Evolutionary conservation across 2,797 vertebrate genomes (phyloP).

Genomic region (Triplophysa yarkandensis): DNA sequence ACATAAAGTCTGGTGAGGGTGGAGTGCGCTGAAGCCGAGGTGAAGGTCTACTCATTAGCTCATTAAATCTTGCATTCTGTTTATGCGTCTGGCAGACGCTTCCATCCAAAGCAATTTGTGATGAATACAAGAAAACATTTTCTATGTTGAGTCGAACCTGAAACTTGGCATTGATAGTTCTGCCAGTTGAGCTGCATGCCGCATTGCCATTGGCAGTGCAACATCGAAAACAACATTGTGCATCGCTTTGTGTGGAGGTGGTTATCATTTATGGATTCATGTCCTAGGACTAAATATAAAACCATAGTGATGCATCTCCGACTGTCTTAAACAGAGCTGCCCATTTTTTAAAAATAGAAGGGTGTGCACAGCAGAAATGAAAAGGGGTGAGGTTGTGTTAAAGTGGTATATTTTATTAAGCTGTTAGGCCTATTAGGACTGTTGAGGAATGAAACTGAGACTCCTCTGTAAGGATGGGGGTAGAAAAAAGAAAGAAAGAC

Average conservation of each 20-base stretch:
- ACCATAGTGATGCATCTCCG: neutral
- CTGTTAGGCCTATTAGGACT: conserved; percentile 75
- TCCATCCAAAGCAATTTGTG: neutral
- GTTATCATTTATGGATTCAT: conserved; percentile 13
- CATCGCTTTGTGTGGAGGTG: conserved; percentile 8
- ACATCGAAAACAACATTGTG: conserved; percentile 15
- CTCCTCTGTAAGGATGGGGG: conserved; percentile 16
- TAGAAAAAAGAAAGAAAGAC: conserved; percentile 4
- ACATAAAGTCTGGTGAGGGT: neutral
- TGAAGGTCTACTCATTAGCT: neutral
- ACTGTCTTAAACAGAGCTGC: neutral
- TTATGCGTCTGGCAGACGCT: neutral
- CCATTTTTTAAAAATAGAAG: conserved; percentile 7
- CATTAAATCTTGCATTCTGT: neutral
- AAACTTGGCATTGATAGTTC: neutral
- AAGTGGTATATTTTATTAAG: conserved; percentile 72
- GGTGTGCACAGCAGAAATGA: conserved; percentile 29
- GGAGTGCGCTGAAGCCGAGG: neutral
- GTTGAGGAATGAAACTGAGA: conserved; percentile 14
- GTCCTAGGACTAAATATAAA: conserved; percentile 34
- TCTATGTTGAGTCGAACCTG: neutral
- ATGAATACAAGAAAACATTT: neutral
- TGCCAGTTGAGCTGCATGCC: neutral
- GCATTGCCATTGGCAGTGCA: neutral
- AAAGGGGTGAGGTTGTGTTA: conserved; percentile 58